A percentile compares a stretch with the other conserved stretches of the same genome.
These are phyloP conservation scores for Sinelater perroti DNA, from an alignment of 2,888 invertebrate species.

Conservation along the genomic window DNA sequence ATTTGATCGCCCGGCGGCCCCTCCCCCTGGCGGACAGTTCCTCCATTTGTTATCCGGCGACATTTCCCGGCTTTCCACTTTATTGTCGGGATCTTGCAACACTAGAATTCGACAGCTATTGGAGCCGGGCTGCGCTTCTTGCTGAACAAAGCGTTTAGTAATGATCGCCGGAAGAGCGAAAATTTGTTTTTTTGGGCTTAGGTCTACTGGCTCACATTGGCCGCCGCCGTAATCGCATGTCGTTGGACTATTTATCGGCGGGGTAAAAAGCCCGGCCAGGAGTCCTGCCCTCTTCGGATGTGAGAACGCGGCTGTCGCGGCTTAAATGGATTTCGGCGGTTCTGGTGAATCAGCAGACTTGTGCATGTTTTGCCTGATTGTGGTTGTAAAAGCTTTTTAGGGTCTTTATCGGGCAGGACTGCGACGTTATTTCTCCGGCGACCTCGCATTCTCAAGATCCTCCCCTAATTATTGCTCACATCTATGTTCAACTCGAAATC, in stretches of 20 bases:
- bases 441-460: too few species aligned
- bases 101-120: slow-evolving; percentile 58
- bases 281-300: slow-evolving; percentile 44
- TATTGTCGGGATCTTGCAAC: slow-evolving; percentile 56
- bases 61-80: slow-evolving; percentile 52
- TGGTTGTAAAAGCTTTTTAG: slow-evolving; percentile 39
- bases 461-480: too few species aligned
- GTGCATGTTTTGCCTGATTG: slow-evolving; percentile 40
- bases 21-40: slow-evolving; percentile 53
- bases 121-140: slow-evolving; percentile 54
- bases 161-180: slow-evolving; percentile 51
- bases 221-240: slow-evolving; percentile 46
- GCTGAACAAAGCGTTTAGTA: slow-evolving; percentile 62
- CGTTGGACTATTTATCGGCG: slow-evolving; percentile 35
- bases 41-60: slow-evolving; percentile 57
- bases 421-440: slow-evolving; percentile 9
- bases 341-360: slow-evolving; percentile 50
- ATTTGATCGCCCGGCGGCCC: slow-evolving; percentile 54
- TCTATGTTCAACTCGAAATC: too few species aligned
- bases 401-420: slow-evolving; percentile 30
- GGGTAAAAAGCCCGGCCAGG: slow-evolving; percentile 32
- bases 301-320: slow-evolving; percentile 51
- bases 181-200: slow-evolving; percentile 49
- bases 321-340: slow-evolving; percentile 48
- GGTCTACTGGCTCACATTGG: slow-evolving; percentile 46